These are phyloP conservation scores for Aptenodytes patagonicus DNA, from an alignment of 2,113 vertebrate genomes.

Conservation along the genomic window DNA sequence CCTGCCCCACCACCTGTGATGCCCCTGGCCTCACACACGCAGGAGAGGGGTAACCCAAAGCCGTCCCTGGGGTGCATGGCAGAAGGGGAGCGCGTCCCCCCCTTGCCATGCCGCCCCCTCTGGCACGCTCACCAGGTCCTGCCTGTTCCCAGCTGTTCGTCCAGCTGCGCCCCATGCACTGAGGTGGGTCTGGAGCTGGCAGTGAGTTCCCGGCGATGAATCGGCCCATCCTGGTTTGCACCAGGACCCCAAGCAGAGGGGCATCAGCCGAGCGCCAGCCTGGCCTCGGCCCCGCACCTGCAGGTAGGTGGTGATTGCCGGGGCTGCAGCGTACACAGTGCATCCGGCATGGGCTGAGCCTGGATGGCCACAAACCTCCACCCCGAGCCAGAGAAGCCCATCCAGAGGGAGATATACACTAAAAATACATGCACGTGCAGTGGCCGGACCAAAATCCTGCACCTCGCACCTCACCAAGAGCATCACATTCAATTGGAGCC, in stretches of 20 bases:
- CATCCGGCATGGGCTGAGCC: accelerated
- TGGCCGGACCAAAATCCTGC: not conserved
- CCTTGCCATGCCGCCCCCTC: not conserved
- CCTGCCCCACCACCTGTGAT: not conserved
- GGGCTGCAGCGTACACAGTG: accelerated
- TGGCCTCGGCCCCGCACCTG: accelerated
- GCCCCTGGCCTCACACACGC: accelerated
- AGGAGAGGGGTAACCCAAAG: not conserved
- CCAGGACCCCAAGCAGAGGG: not conserved
- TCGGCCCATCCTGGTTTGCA: not conserved
- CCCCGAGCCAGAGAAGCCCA: not conserved
- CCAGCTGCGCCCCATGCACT: not conserved
- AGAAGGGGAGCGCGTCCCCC: accelerated
- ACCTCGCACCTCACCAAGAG: accelerated
- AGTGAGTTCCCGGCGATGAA: accelerated
- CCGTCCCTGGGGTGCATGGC: too few relatives aligned
- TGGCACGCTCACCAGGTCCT: not conserved
- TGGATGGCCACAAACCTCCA: not conserved
- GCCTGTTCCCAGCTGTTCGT: not conserved
- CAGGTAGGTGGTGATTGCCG: not conserved
- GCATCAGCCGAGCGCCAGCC: not conserved
- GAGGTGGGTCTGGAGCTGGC: not conserved
- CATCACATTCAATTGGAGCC: accelerated
- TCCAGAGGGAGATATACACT: not conserved
- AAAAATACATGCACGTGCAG: accelerated